Evolutionary conservation across 2,888 invertebrate genomes (phyloP), one percentile per base, ranked within the genome.

Genomic region (Phorcus lineatus): DNA sequence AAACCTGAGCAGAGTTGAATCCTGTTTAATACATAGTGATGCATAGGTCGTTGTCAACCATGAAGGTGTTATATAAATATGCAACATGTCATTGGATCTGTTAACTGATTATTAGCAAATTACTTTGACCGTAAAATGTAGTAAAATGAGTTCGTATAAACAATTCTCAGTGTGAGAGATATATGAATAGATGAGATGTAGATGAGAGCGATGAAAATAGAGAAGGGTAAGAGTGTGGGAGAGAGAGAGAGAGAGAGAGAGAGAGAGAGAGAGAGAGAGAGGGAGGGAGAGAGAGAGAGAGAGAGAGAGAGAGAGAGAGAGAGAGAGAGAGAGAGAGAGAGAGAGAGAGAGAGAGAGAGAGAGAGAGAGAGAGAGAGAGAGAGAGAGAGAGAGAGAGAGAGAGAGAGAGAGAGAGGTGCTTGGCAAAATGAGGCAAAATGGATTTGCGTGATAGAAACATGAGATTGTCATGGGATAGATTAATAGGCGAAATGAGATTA

Each of bases 231-330:
- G 40, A 17, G 40, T 40, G 74, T 9, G 47, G 13, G 70, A 70
- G 70, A 70, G 54, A 54, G 31, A 70, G 52, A 55, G 79, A 79
- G 67, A 79, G 81, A 79, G 74, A 79, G 67, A 79, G 79, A 79
- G 24, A 55, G 28, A 24, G 66, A 28, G 22, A 24, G 6, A 28
- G 3, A 40, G 74, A 74, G 52, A 19, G 52, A 74, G 74, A 52
- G 74, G n/a, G n/a, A 19, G 17, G 2, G 40, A 22, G 47, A 36
- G 52, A 31, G 13, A 75, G 24, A 24, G 53, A 54, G 75, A 75
- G 53, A 28, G 53, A 75, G 75, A 54, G 75, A 75, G 75, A 54
- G 53, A 53, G 53, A 54, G 53, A 53, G 75, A 54, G 75, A 75
- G 67, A 36, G 28, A 1, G 66, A 28, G 22, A 47, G 67, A 67